Percentiles rank a stretch among this genome's conserved stretches.
Evolutionary conservation across 2,797 vertebrate genomes (phyloP).

Genomic region (Microhierax caerulescens): DNA sequence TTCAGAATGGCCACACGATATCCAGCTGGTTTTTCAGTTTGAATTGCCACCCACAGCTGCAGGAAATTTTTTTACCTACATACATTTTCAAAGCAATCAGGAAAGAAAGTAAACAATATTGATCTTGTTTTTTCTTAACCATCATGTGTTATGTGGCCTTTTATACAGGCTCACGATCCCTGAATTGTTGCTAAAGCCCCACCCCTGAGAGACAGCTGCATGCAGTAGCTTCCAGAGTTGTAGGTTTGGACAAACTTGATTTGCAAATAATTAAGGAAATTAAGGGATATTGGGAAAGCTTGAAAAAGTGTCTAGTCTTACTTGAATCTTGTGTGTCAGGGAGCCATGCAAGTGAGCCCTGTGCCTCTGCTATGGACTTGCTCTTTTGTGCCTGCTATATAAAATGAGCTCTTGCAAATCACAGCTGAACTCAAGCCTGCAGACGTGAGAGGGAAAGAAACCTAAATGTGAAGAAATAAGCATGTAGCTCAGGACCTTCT

Average conservation of each 20-base stretch:
- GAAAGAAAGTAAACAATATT: not conserved
- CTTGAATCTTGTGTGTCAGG: not conserved
- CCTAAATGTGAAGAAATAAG: not conserved
- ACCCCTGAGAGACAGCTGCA: not conserved
- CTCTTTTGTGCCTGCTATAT: not conserved
- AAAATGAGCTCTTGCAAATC: not conserved
- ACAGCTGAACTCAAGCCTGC: not conserved
- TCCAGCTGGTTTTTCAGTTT: not conserved
- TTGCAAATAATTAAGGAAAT: not conserved
- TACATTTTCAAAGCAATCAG: not conserved
- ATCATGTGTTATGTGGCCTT: not conserved
- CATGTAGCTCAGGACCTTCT: not conserved
- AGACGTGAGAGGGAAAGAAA: not conserved
- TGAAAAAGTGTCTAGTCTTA: not conserved
- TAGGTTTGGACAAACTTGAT: not conserved
- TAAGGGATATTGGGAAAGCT: not conserved
- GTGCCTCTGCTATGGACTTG: not conserved
- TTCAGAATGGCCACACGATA: not conserved
- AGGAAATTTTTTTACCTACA: not conserved
- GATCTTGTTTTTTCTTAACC: not conserved
- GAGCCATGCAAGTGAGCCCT: not conserved
- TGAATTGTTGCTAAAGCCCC: not conserved
- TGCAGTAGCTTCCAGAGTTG: not conserved
- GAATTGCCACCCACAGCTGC: not conserved
- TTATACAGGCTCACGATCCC: not conserved